phyloP scores from a whole-genome alignment of 2,113 vertebrate species.

The Puntigrus tetrazona region DNA sequence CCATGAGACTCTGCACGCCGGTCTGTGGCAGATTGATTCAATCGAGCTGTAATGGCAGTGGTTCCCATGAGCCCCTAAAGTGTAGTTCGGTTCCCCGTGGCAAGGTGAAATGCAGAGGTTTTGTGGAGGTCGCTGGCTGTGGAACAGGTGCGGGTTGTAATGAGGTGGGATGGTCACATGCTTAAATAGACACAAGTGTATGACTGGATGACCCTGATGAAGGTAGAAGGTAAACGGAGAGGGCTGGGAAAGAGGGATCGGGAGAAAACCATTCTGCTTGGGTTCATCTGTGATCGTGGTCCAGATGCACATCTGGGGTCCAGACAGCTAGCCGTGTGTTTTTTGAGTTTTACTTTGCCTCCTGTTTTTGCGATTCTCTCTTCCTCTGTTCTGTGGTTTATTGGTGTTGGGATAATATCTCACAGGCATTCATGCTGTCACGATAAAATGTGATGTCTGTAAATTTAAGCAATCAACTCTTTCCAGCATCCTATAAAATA shows the following conservation, averaged over 20 bases:
- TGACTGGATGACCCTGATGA: slow-evolving; percentile 3
- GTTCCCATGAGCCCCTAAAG: slow-evolving; percentile 49
- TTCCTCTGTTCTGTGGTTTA: slow-evolving; percentile 19
- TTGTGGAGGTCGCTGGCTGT: slow-evolving; percentile 59
- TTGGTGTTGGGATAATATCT: slow-evolving; percentile 15
- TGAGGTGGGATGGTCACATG: slow-evolving; percentile 32
- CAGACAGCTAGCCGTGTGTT: slow-evolving; percentile 56
- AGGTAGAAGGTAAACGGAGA: neutral
- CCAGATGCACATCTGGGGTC: slow-evolving; percentile 70
- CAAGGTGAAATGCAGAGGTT: slow-evolving; percentile 51
- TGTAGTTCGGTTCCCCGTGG: slow-evolving; percentile 43
- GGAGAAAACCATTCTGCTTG: slow-evolving; percentile 55
- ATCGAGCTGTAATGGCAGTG: slow-evolving; percentile 48
- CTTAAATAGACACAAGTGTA: neutral
- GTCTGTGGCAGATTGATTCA: slow-evolving; percentile 55
- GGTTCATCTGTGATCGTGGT: slow-evolving; percentile 60
- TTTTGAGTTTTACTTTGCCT: slow-evolving; percentile 6
- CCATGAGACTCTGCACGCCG: slow-evolving; percentile 51
- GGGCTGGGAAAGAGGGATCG: slow-evolving; percentile 24
- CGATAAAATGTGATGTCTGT: slow-evolving; percentile 2
- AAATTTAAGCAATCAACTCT: neutral
- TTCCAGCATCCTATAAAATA: slow-evolving; percentile 24
- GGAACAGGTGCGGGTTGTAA: slow-evolving; percentile 52
- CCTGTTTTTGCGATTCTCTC: slow-evolving; percentile 10
- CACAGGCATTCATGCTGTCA: neutral